phyloP scores from a whole-genome alignment of 1,140 invertebrate genomes.

The Hypsibius dujardini region DNA sequence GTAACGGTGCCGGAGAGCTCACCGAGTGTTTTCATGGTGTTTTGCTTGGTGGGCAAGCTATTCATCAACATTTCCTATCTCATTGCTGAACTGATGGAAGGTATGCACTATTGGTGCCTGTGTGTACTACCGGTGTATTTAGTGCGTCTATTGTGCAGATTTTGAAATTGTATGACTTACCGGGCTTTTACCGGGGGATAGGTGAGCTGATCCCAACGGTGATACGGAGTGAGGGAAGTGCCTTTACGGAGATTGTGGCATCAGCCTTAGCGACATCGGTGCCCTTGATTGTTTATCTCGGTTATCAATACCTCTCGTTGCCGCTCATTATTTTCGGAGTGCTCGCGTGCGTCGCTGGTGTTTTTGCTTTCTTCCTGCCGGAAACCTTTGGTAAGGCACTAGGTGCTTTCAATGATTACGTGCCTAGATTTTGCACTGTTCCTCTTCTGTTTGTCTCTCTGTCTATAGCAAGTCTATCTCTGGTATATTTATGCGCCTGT shows the following conservation, averaged over 20 bases:
- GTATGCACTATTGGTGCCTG: background rate
- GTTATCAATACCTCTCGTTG: background rate
- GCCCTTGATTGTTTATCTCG: background rate
- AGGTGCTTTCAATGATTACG: no score
- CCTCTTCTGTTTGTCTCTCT: no score
- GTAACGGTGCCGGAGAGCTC: slow-evolving; percentile 18
- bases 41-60: slow-evolving; percentile 3
- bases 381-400: slow-evolving; percentile 1
- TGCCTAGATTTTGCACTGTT: no score
- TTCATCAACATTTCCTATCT: slow-evolving; percentile 1
- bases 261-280: background rate
- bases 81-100: slow-evolving; percentile 6
- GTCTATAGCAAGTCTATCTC: no score
- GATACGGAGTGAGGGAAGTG: background rate
- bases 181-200: no score
- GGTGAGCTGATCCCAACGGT: slow-evolving; percentile 8
- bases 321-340: slow-evolving; percentile 5
- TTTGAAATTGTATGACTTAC: no score
- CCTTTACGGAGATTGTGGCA: slow-evolving; percentile 3
- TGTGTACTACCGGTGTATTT: no score
- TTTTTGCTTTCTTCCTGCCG: slow-evolving; percentile 1
- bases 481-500: no score
- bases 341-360: background rate
- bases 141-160: no score
- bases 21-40: background rate